Base-by-base conservation (phyloP, 64 coral and sea anemone species). In the Montipora sp. region DNA sequence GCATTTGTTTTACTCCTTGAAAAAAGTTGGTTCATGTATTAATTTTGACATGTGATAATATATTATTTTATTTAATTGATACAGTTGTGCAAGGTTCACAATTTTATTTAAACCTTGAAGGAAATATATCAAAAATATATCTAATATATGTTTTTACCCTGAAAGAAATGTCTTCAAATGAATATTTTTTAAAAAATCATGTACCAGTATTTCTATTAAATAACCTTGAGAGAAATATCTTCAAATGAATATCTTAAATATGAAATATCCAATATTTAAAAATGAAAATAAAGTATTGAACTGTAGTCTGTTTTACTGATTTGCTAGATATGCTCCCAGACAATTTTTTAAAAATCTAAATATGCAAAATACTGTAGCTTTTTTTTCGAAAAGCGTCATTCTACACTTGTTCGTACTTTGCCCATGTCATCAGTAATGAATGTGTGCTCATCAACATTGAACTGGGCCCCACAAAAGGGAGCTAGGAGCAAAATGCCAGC, bases 21-120 rank as follows among this genome's bases (percentile, higher is more conserved):
- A 71, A 71, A 71, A 19, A 71, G 5, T 71, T 71, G 67, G 59
- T 71, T 71, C 67, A 71, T 71, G 16, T 22, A 71, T 22, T 71
- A 71, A 71, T 71, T 71, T 71, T 71, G 67, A 71, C 67, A 71
- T 71, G 67, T 71, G 67, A 71, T 71, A 71, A 19, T 71, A 71
- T 22, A 71, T 71, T 71, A 71, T 71, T 71, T 71, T 22, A 71
- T 71, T 71, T 71, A 71, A 15, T 71, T 71, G 67, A 19, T 12
- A 71, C 67, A 71, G 20, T 71, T 71, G 67, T 71, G 0, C 67
- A 71, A 71, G 67, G 67, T 71, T 71, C 67, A 71, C 14, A 71
- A 71, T 15, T 71, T 12, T 71, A 4, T 71, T 71, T 71, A 71
- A 71, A 71, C 67, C 67, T 15, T 71, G 8, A 71, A 71, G 14